Percentiles rank a stretch among this genome's conserved stretches.
Conservation (phyloP, 2,113 vertebrate species). For the Poeciliopsis occidentalis region DNA sequence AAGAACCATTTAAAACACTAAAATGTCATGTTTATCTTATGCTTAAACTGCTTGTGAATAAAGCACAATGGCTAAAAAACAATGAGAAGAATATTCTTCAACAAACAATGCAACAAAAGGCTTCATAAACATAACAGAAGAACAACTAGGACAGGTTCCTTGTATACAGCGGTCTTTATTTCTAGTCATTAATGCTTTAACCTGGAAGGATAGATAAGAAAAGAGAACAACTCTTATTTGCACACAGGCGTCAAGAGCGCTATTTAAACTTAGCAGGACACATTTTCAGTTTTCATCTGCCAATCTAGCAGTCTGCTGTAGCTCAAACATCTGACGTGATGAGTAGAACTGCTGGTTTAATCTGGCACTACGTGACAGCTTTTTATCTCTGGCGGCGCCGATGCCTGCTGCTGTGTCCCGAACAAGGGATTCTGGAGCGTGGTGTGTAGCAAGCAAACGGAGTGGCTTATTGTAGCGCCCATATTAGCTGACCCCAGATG, state of each 20-base stretch:
- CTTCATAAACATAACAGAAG: background rate
- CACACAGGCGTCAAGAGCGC: slow-evolving; percentile 6
- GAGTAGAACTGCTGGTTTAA: slow-evolving; percentile 31
- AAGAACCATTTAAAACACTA: background rate
- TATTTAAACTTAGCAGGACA: slow-evolving; percentile 7
- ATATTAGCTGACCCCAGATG: slow-evolving; percentile 82
- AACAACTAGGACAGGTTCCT: background rate
- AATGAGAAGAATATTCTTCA: background rate
- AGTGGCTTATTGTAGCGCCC: slow-evolving; percentile 54
- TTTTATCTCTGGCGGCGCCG: slow-evolving; percentile 18
- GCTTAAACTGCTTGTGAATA: background rate
- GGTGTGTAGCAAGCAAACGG: slow-evolving; percentile 23
- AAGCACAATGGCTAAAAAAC: slow-evolving; percentile 1
- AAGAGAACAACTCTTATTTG: background rate
- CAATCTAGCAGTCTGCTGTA: slow-evolving; percentile 18
- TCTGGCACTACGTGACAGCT: slow-evolving; percentile 43
- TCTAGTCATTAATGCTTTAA: background rate
- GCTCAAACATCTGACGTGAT: slow-evolving; percentile 47
- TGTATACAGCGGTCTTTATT: background rate
- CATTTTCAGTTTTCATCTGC: slow-evolving; percentile 32
- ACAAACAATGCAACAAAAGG: background rate
- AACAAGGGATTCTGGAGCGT: slow-evolving; percentile 41
- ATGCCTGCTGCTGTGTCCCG: slow-evolving; percentile 33
- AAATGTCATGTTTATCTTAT: background rate
- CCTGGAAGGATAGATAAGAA: slow-evolving; percentile 18